Percentiles rank a stretch among this genome's conserved stretches.
These are phyloP conservation scores for Gila orcuttii DNA, from an alignment of 2,113 vertebrate species.

Conservation along the genomic window DNA sequence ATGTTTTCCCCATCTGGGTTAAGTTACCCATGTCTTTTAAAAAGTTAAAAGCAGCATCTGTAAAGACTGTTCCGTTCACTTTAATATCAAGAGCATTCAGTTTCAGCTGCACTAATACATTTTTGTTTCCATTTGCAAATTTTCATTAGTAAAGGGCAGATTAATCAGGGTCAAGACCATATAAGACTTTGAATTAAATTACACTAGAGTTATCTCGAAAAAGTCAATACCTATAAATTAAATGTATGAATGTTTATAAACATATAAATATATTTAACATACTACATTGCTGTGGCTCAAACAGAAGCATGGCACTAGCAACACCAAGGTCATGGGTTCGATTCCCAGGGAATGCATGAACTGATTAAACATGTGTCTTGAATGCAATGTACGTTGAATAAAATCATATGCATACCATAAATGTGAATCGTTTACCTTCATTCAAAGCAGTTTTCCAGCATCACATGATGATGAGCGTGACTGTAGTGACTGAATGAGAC, in stretches of 20 bases:
- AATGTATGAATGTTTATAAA: too few relatives aligned
- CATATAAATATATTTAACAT: not conserved
- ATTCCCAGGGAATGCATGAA: not conserved
- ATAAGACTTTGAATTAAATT: too few relatives aligned
- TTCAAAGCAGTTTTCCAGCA: not conserved
- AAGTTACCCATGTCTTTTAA: not conserved
- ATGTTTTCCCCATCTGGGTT: too few relatives aligned
- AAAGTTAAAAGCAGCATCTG: not conserved
- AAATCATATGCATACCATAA: not conserved
- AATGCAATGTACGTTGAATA: not conserved
- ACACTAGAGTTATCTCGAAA: too few relatives aligned
- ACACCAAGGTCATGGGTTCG: not conserved
- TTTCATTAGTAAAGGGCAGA: not conserved
- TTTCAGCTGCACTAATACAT: not conserved
- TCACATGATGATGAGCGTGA: not conserved
- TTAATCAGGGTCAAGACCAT: not conserved
- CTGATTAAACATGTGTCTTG: not conserved
- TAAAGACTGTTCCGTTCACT: not conserved
- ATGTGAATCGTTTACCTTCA: slow-evolving; percentile 6
- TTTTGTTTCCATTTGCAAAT: not conserved
- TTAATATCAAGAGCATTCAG: not conserved
- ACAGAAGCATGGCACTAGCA: not conserved
- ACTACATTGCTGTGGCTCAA: not conserved
- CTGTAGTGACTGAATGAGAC: slow-evolving; percentile 18
- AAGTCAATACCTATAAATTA: too few relatives aligned